Evolutionary conservation across 1,140 invertebrate species (phyloP).

Genomic region (Palaemon carinicauda): DNA sequence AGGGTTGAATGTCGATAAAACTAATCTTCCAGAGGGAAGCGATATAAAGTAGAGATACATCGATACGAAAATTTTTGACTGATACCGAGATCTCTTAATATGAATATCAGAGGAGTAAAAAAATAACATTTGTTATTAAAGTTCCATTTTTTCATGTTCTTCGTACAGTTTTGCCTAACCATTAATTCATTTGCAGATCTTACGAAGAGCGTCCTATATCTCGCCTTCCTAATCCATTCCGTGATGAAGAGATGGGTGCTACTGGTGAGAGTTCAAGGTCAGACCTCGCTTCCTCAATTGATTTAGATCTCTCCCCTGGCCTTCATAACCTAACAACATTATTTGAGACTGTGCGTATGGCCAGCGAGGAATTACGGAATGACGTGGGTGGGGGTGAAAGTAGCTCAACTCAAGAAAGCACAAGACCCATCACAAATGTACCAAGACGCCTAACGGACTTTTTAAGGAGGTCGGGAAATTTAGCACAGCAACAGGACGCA

Average conservation of each 20-base stretch:
- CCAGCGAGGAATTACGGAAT: conserved; percentile 45
- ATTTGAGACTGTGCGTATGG: conserved; percentile 49
- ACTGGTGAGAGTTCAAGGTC: neutral
- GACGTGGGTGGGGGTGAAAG: conserved; percentile 3
- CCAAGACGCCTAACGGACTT: conserved; percentile 40
- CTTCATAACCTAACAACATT: conserved; percentile 46
- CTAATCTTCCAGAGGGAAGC: too few relatives aligned
- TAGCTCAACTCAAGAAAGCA: neutral
- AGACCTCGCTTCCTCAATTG: neutral
- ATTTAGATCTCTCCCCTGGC: conserved; percentile 26
- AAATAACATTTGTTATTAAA: too few relatives aligned
- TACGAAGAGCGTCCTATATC: conserved; percentile 58
- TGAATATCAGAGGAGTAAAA: too few relatives aligned
- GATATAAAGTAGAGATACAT: too few relatives aligned
- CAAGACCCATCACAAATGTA: conserved; percentile 36
- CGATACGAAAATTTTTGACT: too few relatives aligned
- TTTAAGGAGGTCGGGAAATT: conserved; percentile 30
- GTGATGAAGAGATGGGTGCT: conserved; percentile 19
- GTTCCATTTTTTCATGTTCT: too few relatives aligned
- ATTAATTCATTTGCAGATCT: neutral
- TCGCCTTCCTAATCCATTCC: conserved; percentile 56
- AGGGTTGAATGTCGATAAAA: too few relatives aligned
- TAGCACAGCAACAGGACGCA: neutral
- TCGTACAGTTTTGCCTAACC: too few relatives aligned
- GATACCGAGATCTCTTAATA: too few relatives aligned